phyloP scores from a whole-genome alignment of 2,797 vertebrate species.

The Tadarida brasiliensis region DNA sequence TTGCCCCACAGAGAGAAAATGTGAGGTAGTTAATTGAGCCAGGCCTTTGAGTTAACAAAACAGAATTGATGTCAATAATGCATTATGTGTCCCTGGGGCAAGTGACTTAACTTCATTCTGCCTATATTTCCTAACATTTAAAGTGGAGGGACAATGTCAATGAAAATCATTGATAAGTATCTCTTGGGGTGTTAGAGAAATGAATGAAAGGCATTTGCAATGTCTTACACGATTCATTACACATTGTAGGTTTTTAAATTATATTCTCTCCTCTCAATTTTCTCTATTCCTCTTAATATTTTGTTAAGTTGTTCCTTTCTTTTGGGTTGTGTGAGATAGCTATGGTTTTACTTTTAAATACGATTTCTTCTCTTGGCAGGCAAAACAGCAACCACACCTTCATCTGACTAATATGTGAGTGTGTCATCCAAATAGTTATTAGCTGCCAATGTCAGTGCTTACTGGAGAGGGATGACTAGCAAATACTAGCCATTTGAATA shows the following conservation, averaged over 20 bases:
- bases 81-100: background rate
- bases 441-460: background rate
- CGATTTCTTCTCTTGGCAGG: background rate
- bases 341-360: slow-evolving; percentile 36
- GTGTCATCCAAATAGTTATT: background rate
- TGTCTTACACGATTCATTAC: background rate
- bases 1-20: background rate
- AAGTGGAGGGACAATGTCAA: background rate
- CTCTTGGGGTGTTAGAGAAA: background rate
- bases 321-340: background rate
- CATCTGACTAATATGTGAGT: background rate
- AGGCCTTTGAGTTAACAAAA: background rate
- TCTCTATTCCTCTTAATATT: background rate
- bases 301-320: background rate
- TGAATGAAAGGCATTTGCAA: background rate
- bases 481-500: slow-evolving; percentile 27
- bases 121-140: background rate
- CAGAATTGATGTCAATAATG: background rate
- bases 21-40: background rate
- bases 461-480: background rate
- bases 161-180: background rate
- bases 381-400: background rate
- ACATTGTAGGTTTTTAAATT: background rate
- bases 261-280: background rate
- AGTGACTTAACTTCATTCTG: background rate